Evolutionary conservation across 2,888 invertebrate species (phyloP).

Genomic region (Saturnia japonica): DNA sequence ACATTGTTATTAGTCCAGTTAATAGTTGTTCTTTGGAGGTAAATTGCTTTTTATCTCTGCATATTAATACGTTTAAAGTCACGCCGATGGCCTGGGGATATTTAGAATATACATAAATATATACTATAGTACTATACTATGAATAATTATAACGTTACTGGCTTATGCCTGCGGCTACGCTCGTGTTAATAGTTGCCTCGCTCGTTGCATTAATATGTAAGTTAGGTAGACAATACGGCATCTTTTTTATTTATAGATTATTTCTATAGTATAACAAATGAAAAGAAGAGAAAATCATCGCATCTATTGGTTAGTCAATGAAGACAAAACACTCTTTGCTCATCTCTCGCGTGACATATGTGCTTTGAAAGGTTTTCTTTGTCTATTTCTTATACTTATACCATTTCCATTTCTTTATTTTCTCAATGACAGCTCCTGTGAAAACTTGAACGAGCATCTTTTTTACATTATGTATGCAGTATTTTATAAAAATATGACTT

Average conservation of each 20-base stretch:
- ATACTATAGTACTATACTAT: neutral
- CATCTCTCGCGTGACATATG: too few relatives aligned
- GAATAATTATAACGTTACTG: slow-evolving; percentile 11
- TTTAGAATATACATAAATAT: neutral
- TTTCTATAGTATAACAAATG: neutral
- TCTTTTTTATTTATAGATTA: neutral
- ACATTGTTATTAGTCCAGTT: slow-evolving; percentile 24
- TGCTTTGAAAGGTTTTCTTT: too few relatives aligned
- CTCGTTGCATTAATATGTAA: neutral
- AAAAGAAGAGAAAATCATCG: neutral
- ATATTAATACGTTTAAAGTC: slow-evolving; percentile 11
- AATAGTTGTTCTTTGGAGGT: slow-evolving; percentile 15
- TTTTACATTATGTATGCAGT: too few relatives aligned
- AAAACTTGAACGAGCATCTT: too few relatives aligned
- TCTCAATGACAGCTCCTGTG: too few relatives aligned
- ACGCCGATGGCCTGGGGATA: slow-evolving; percentile 1
- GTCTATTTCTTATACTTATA: too few relatives aligned
- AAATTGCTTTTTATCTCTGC: slow-evolving; percentile 13
- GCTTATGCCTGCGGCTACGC: slow-evolving; percentile 6
- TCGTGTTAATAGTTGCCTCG: neutral
- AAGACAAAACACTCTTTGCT: too few relatives aligned
- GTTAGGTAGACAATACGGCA: neutral
- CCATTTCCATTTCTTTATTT: too few relatives aligned
- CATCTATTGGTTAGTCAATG: too few relatives aligned
- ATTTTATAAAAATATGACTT: too few relatives aligned